These are phyloP conservation scores for Catagonus wagneri DNA, from an alignment of 2,113 vertebrate species.

Conservation along the genomic window DNA sequence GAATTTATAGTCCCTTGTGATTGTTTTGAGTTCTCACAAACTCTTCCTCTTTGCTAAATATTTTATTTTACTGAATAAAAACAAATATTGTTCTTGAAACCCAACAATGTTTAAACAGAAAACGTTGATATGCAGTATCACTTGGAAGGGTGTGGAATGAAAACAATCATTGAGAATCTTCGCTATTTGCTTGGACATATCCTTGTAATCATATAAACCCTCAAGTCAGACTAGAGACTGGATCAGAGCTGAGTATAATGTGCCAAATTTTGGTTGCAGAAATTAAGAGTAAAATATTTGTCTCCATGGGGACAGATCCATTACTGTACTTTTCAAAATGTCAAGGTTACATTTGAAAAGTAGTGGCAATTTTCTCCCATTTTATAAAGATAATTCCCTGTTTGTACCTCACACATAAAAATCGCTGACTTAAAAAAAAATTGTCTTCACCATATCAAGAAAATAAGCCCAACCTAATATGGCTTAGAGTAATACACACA, in stretches of 20 bases:
- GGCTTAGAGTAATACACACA: no score
- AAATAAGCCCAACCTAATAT: slow-evolving; percentile 39
- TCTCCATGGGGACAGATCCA: slow-evolving; percentile 81
- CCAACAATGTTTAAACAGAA: background rate
- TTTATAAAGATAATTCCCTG: slow-evolving; percentile 80
- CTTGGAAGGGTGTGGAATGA: background rate
- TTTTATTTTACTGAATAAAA: slow-evolving; percentile 41
- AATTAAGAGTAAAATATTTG: slow-evolving; percentile 78
- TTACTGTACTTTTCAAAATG: slow-evolving; percentile 80
- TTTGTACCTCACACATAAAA: slow-evolving; percentile 78
- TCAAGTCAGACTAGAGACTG: background rate
- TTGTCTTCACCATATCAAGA: slow-evolving; percentile 53
- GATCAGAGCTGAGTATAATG: slow-evolving; percentile 57
- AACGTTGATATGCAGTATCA: background rate
- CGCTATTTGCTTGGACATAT: background rate
- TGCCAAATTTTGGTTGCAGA: slow-evolving; percentile 69
- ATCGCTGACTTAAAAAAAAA: slow-evolving; percentile 69
- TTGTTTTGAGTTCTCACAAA: background rate
- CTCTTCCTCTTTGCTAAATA: background rate
- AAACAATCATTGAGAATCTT: slow-evolving; percentile 31
- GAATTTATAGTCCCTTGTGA: background rate
- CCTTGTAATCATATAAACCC: background rate
- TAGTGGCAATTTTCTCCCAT: slow-evolving; percentile 78
- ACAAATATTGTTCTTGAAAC: background rate
- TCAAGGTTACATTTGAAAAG: slow-evolving; percentile 79